Evolutionary conservation across 1,140 invertebrate genomes (phyloP).

Genomic region (Ectropis grisescens): DNA sequence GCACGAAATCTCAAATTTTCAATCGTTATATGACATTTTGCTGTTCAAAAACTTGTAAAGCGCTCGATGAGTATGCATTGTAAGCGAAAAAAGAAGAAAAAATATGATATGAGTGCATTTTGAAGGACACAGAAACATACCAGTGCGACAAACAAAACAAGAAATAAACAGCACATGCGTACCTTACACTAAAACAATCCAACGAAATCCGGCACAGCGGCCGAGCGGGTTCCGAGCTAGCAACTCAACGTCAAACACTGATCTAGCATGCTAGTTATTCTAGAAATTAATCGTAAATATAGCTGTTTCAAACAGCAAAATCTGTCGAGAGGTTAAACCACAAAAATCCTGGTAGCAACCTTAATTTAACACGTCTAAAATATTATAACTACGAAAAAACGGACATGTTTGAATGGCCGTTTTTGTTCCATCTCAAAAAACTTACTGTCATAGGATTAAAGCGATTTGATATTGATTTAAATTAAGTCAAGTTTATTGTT

Average conservation of each 20-base stretch:
- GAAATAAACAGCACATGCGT: slow-evolving; percentile 20
- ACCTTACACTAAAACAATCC: slow-evolving; percentile 14
- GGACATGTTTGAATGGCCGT: too few species aligned
- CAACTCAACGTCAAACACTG: slow-evolving; percentile 13
- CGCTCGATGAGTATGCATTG: slow-evolving; percentile 30
- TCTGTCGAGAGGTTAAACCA: slow-evolving; percentile 19
- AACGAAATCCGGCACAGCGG: too few species aligned
- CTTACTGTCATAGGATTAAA: too few species aligned
- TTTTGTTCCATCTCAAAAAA: too few species aligned
- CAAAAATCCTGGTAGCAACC: slow-evolving; percentile 54
- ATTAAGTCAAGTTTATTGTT: too few species aligned
- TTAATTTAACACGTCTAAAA: too few species aligned
- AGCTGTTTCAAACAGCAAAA: slow-evolving; percentile 44
- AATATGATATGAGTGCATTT: slow-evolving; percentile 59
- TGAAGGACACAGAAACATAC: slow-evolving; percentile 61
- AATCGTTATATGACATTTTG: slow-evolving; percentile 32
- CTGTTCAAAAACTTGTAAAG: slow-evolving; percentile 46
- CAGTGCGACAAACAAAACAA: slow-evolving; percentile 15
- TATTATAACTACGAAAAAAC: slow-evolving; percentile 3
- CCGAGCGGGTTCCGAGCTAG: too few species aligned
- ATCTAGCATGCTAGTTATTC: background rate
- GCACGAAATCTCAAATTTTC: slow-evolving; percentile 15
- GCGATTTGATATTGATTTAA: too few species aligned
- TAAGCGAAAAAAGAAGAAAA: slow-evolving; percentile 34
- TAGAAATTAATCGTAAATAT: slow-evolving; percentile 3